Conservation (phyloP, 2,888 invertebrate species). For the Trachelus tabidus region DNA sequence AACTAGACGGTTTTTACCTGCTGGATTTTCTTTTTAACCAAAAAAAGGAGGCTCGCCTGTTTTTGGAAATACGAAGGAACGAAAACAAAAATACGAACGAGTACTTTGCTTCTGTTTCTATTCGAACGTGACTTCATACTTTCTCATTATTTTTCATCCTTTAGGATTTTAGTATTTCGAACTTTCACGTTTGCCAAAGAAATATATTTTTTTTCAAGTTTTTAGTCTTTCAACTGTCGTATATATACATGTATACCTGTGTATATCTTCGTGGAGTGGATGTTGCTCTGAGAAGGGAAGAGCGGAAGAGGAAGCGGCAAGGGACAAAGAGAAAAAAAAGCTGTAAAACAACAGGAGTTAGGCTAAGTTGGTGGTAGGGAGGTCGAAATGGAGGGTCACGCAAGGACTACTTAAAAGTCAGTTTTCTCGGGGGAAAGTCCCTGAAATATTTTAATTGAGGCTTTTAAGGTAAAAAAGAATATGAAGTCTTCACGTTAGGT, state of each 20-base stretch:
- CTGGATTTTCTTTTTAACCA: neutral
- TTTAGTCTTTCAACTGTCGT: no score
- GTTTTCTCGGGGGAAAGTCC: neutral
- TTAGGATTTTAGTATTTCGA: no score
- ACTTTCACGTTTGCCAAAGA: neutral
- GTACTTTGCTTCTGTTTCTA: no score
- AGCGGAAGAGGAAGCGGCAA: neutral
- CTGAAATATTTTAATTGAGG: neutral
- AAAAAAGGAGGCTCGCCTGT: no score
- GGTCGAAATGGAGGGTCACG: no score
- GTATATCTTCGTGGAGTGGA: neutral
- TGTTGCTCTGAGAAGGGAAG: neutral
- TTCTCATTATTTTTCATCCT: no score
- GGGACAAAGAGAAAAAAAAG: neutral
- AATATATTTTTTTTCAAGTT: neutral
- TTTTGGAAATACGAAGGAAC: no score
- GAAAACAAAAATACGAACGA: no score
- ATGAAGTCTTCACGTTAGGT: neutral
- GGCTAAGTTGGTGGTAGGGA: no score
- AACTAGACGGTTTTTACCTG: neutral
- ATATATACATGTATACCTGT: no score
- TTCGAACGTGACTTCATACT: no score
- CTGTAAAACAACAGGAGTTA: slow-evolving; percentile 1
- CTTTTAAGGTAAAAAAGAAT: neutral
- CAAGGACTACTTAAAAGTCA: no score